Evolutionary conservation across 2,888 invertebrate species (phyloP), one percentile per base, ranked within the genome.

Genomic region (Standfussiana lucernea): DNA sequence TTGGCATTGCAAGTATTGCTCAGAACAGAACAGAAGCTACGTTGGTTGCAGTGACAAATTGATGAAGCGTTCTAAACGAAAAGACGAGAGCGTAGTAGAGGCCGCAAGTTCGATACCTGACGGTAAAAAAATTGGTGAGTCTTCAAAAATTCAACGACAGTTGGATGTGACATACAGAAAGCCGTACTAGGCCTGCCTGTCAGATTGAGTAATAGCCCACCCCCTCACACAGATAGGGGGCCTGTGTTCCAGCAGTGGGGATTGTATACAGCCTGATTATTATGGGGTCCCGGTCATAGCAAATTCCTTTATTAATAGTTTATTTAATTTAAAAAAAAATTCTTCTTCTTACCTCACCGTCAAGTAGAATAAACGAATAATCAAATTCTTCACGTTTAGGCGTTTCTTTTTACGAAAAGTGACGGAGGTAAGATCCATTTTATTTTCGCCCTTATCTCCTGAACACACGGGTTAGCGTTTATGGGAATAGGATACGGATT

Each of bases 401-500:
- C 5, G 13, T 40, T 28, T 40, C 8, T 37, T 61, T 61, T 65
- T 50, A 4, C 1, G 18, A 50, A 77, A 64, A 35, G 0, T 37
- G 18, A 35, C 15, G 21, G 11, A 35, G 35, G 18, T 28, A 13
- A 18, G 42, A 53, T 77, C 56, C 53, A 45, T 64, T 77, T 50
- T 77, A 77, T 64, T 53, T 62, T 35, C 8, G 5, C 24, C 28
- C 37, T 77, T 76, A 77, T 76, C 77, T 77, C 8, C 11, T 76
- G 35, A 53, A 28, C 42, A 53, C 65, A 64, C 6, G 35, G 24
- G 24, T 32, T 32, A 40, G 37, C 28, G 45, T 71, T 18, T 21
- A 8, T 11, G 28, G 28, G 45, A 1, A 28, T 37, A 64, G n/a
- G 24, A 59, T 37, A 59, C 15, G 10, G 42, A 15, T 42, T 53